Conservation (phyloP, 2,797 vertebrate species). For the Neosilurus hyrtlii region DNA sequence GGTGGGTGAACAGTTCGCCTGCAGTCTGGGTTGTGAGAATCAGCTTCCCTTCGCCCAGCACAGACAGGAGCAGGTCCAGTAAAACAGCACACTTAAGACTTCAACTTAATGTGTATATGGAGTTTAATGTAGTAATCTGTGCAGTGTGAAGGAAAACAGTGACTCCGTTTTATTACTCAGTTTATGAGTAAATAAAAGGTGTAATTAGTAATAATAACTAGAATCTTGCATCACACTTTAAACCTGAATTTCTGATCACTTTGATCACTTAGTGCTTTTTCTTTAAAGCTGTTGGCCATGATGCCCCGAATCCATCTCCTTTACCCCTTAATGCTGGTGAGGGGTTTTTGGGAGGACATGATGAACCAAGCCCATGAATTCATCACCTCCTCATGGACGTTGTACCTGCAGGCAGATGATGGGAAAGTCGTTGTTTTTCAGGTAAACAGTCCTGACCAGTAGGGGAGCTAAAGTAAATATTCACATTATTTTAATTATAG, state of each 20-base stretch:
- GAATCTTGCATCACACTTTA: not conserved
- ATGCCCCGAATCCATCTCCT: conserved; percentile 93
- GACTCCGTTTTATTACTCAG: not conserved
- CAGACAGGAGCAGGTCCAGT: conserved; percentile 86
- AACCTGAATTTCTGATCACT: not conserved
- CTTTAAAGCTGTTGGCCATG: conserved; percentile 84
- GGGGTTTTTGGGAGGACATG: conserved; percentile 91
- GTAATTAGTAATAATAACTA: not conserved
- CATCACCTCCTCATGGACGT: conserved; percentile 93
- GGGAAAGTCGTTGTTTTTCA: conserved; percentile 96
- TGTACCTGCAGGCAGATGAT: conserved; percentile 96
- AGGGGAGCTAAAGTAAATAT: not conserved
- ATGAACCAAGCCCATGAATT: conserved; percentile 95
- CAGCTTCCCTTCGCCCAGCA: conserved; percentile 91
- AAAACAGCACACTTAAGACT: too few species aligned
- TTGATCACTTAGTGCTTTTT: not conserved
- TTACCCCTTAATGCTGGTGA: conserved; percentile 87
- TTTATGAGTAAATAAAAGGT: not conserved
- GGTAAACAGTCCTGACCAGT: conserved; percentile 66
- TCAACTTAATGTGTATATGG: not conserved
- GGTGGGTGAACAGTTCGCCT: conserved; percentile 89
- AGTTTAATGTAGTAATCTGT: not conserved
- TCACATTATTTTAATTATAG: not conserved
- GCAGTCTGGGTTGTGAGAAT: conserved; percentile 91
- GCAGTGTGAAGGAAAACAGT: not conserved